A percentile compares a stretch with the other conserved stretches of the same genome.
These are phyloP conservation scores for Dryadula phaetusa DNA, from an alignment of 2,888 invertebrate species.

Conservation along the genomic window DNA sequence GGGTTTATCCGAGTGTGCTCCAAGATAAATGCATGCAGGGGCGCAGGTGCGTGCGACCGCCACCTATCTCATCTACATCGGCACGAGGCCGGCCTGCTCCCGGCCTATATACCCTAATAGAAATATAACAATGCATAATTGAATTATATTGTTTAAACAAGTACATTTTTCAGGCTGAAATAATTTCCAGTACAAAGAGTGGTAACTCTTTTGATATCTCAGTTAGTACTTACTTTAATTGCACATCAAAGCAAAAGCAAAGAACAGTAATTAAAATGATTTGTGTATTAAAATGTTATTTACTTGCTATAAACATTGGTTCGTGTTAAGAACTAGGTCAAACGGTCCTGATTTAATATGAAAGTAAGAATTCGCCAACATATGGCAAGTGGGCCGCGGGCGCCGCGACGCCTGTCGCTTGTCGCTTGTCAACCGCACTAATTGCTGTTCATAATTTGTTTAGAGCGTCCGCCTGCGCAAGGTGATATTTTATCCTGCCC, in stretches of 20 bases:
- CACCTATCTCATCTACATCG: constrained; percentile 37
- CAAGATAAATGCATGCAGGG: constrained; percentile 57
- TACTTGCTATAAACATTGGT: background rate
- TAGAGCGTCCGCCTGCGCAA: constrained; percentile 54
- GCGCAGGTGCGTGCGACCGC: constrained; percentile 42
- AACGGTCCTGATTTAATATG: constrained; percentile 4
- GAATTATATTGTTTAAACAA: constrained; percentile 14
- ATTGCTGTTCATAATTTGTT: constrained; percentile 78
- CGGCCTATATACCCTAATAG: background rate
- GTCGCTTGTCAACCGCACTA: constrained; percentile 56
- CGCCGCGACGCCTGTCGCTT: background rate
- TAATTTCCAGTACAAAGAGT: background rate
- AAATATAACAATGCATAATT: constrained; percentile 10
- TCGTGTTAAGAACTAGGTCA: constrained; percentile 16
- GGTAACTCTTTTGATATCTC: background rate
- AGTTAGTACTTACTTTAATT: constrained; percentile 9
- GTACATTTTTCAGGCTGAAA: background rate
- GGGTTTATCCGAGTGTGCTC: constrained; percentile 47
- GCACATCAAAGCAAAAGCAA: background rate
- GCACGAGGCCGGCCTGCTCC: background rate
- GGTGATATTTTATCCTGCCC: constrained; percentile 75
- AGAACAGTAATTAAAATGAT: constrained; percentile 14
- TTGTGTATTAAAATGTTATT: background rate
- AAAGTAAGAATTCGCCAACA: constrained; percentile 3
- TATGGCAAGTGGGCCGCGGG: background rate